These are phyloP conservation scores for Theretra japonica DNA, from an alignment of 2,888 invertebrate species.

Conservation along the genomic window DNA sequence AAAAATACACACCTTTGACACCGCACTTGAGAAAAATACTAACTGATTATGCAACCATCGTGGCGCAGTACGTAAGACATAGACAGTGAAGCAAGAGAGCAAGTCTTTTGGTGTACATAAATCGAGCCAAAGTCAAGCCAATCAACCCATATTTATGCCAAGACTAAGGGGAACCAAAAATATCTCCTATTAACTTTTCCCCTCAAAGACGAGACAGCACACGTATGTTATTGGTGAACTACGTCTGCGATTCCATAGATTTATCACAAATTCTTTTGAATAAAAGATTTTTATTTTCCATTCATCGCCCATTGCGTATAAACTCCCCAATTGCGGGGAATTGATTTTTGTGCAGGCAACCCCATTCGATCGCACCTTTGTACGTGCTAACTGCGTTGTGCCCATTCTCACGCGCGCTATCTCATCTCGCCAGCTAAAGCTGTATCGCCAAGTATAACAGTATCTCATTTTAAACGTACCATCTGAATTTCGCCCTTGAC, in stretches of 20 bases:
- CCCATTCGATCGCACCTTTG: slow-evolving; percentile 46
- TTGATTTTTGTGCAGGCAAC: slow-evolving; percentile 35
- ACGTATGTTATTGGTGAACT: too few relatives aligned
- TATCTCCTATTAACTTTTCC: too few relatives aligned
- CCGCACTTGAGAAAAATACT: too few relatives aligned
- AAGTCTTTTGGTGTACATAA: too few relatives aligned
- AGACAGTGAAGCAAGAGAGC: too few relatives aligned
- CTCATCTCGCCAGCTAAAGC: slow-evolving; percentile 44
- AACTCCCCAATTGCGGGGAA: slow-evolving; percentile 11
- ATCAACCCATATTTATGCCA: too few relatives aligned
- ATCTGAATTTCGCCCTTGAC: slow-evolving; percentile 28
- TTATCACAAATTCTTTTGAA: neutral
- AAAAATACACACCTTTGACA: too few relatives aligned
- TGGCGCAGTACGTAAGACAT: too few relatives aligned
- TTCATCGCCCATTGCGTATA: neutral
- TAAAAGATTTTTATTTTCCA: neutral
- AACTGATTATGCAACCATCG: too few relatives aligned
- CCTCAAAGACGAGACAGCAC: too few relatives aligned
- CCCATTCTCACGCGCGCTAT: slow-evolving; percentile 57
- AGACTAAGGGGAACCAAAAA: too few relatives aligned
- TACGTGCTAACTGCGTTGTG: slow-evolving; percentile 59
- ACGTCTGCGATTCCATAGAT: neutral
- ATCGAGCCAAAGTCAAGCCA: too few relatives aligned
- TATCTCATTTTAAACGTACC: slow-evolving; percentile 40
- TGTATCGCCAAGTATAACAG: slow-evolving; percentile 37